Evolutionary conservation across 2,113 vertebrate species (phyloP).

Genomic region (Edolisoma coerulescens): DNA sequence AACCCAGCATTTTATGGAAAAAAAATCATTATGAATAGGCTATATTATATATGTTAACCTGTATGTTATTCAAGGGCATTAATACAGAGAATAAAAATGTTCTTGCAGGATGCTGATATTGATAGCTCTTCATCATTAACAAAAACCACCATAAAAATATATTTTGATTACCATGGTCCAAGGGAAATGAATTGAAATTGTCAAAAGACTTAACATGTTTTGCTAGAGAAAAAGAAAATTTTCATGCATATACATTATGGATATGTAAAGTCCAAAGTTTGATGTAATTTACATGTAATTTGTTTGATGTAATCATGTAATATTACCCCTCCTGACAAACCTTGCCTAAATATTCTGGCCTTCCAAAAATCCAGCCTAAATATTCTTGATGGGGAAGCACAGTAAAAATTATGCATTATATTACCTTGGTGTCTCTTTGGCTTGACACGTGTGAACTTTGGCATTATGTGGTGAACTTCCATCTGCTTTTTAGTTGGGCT

Average conservation of each 20-base stretch:
- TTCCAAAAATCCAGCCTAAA: not conserved
- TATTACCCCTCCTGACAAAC: not conserved
- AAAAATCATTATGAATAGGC: not conserved
- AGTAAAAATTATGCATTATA: not conserved
- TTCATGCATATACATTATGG: not conserved
- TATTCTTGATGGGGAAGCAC: not conserved
- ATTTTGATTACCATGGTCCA: not conserved
- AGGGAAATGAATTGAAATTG: not conserved
- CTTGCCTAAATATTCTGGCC: not conserved
- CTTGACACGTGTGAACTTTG: not conserved
- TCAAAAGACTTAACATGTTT: not conserved
- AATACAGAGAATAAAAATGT: not conserved
- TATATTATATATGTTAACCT: not conserved
- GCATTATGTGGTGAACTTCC: not conserved
- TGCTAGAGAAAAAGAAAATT: not conserved
- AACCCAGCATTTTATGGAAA: not conserved
- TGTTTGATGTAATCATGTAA: too few species aligned
- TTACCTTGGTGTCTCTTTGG: not conserved
- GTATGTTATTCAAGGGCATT: not conserved
- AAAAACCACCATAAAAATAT: not conserved
- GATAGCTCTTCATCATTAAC: not conserved
- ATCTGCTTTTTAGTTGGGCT: not conserved
- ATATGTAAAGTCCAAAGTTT: not conserved
- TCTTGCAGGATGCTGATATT: not conserved
- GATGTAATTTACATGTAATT: too few species aligned